Evolutionary conservation across 2,888 invertebrate species (phyloP).

Genomic region (Dolichopus griseipennis): DNA sequence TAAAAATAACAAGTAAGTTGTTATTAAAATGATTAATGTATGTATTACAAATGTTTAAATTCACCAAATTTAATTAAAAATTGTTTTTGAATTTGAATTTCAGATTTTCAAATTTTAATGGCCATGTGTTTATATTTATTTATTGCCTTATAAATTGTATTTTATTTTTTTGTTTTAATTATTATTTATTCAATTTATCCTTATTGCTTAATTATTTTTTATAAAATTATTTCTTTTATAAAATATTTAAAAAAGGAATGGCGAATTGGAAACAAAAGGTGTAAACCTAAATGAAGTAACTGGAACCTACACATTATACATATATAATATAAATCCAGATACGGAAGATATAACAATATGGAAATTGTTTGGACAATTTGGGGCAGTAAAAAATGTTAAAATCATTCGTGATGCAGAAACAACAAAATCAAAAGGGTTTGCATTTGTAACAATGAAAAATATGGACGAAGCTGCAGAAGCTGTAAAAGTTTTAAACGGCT

Average conservation of each 20-base stretch:
- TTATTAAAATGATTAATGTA: background rate
- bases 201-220: background rate
- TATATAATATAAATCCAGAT: background rate
- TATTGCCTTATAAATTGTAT: background rate
- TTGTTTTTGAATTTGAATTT: background rate
- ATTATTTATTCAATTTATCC: background rate
- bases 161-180: background rate
- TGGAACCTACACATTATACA: background rate
- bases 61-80: no score
- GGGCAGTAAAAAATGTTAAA: background rate
- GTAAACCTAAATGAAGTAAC: background rate
- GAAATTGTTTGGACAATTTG: slow-evolving; percentile 1
- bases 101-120: background rate
- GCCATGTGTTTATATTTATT: background rate
- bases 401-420: background rate
- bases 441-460: background rate
- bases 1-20: background rate
- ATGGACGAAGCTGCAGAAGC: background rate
- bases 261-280: background rate
- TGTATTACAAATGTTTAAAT: no score
- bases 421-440: background rate
- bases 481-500: background rate
- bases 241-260: background rate
- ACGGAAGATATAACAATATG: background rate
- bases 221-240: background rate